These are phyloP conservation scores for Augochlorella aurata DNA, from an alignment of 2,888 invertebrate species.

Conservation along the genomic window DNA sequence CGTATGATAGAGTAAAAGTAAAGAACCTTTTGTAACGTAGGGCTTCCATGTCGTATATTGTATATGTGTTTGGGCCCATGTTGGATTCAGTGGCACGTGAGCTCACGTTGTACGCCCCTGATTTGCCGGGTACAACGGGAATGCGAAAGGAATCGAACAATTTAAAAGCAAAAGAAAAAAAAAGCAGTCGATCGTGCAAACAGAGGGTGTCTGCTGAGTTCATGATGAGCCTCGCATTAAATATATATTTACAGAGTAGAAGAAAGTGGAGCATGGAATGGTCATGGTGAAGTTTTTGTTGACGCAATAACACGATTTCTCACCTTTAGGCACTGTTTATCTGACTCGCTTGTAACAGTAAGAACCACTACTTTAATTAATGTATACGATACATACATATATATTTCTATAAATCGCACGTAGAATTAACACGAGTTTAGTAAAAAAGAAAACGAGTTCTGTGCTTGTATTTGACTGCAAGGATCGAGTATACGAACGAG, in stretches of 20 bases:
- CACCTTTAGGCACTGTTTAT: constrained; percentile 49
- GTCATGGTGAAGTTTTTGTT: constrained; percentile 53
- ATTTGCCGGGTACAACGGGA: neutral
- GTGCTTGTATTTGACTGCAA: constrained; percentile 57
- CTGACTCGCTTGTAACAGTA: constrained; percentile 52
- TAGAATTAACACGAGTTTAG: constrained; percentile 54
- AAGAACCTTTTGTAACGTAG: constrained; percentile 46
- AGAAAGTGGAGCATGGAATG: constrained; percentile 65
- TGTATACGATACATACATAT: constrained; percentile 7
- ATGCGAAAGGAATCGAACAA: neutral
- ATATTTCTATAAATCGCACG: constrained; percentile 53
- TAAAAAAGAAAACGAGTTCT: constrained; percentile 43
- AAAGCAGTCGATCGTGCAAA: constrained; percentile 29
- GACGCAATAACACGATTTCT: constrained; percentile 40
- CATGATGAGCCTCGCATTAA: constrained; percentile 52
- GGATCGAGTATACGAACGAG: constrained; percentile 64
- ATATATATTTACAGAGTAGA: constrained; percentile 54
- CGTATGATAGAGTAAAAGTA: constrained; percentile 59
- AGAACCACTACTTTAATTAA: constrained; percentile 40
- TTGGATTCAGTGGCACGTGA: constrained; percentile 56
- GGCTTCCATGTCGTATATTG: constrained; percentile 49
- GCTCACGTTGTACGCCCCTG: neutral
- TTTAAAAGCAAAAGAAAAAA: neutral
- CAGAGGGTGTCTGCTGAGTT: constrained; percentile 58
- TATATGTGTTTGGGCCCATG: constrained; percentile 44